Base-by-base conservation (phyloP, 2,888 invertebrate genomes). In the Papilio demoleus region DNA sequence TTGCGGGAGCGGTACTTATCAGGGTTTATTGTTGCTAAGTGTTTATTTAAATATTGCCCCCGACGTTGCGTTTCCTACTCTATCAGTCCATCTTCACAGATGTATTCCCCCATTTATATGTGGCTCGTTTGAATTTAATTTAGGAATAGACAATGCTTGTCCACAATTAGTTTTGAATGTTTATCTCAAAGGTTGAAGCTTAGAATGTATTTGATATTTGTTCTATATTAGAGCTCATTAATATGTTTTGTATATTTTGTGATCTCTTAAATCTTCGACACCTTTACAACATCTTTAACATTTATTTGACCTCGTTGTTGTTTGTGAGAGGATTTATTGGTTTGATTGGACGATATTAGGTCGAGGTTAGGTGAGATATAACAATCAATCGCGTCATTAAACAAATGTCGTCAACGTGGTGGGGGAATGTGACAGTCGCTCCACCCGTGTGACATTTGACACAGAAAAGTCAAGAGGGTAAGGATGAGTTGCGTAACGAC, bases 21-120 rank as follows among this genome's bases (percentile, higher is more conserved):
- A 85, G 83, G 74, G 79, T 81, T 83, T 88, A 87, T 88, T 87
- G 88, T 87, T 80, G 81, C 83, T 85, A 86, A 88, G 88, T 88
- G 87, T 88, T 88, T 88, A 86, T 87, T 87, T 86, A 86, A 85
- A 84, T 83, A 81, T 78, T 75, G 77, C 73, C 70, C 73, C 74
- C 75, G 70, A 64, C 31, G 65, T 50, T 72, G 75, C 74, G 71
- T 68, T 60, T 65, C 73, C 72, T 61, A 70, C 67, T 72, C 77
- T 82, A 80, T 82, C 83, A 71, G 79, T 74, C 62, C 80, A 81
- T 82, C 80, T 77, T 71, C 74, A 24, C 75, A 71, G 70, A 72
- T 73, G 72, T 73, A 73, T 73, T 74, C 70, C 62, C 70, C 53
- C 60, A 65, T 68, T 68, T 65, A 40, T 67, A 67, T 64, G 19